Percentiles rank a stretch among this genome's conserved stretches.
Conservation (phyloP, 2,888 invertebrate genomes). For the Silvanus unidentatus region DNA sequence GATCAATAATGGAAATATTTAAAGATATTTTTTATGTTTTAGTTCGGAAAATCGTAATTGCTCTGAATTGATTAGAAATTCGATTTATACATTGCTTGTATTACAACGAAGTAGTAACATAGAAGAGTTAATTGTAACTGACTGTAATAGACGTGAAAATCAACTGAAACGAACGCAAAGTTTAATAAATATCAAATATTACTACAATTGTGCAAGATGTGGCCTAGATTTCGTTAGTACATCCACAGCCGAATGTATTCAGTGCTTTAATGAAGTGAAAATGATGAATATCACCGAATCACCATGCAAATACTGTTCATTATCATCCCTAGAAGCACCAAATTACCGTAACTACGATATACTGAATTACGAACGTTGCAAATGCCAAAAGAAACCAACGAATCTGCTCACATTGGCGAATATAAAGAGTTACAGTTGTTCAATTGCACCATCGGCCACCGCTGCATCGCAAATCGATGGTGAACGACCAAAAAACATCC, state of each 20-base stretch:
- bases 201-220: slow-evolving; percentile 23
- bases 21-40: slow-evolving; percentile 11
- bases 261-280: slow-evolving; percentile 34
- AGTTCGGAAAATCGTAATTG: slow-evolving; percentile 23
- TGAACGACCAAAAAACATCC: slow-evolving; percentile 35
- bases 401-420: slow-evolving; percentile 39
- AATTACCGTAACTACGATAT: slow-evolving; percentile 37
- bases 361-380: slow-evolving; percentile 37
- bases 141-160: background rate
- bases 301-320: slow-evolving; percentile 42
- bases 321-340: slow-evolving; percentile 41
- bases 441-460: slow-evolving; percentile 26
- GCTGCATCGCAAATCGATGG: slow-evolving; percentile 26
- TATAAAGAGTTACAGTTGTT: slow-evolving; percentile 43
- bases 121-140: slow-evolving; percentile 5
- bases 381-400: slow-evolving; percentile 36
- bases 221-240: slow-evolving; percentile 19
- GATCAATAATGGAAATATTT: slow-evolving; percentile 27
- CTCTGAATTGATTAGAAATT: slow-evolving; percentile 34
- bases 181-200: slow-evolving; percentile 20
- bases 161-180: slow-evolving; percentile 20
- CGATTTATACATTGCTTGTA: slow-evolving; percentile 19
- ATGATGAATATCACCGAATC: slow-evolving; percentile 42
- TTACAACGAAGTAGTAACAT: slow-evolving; percentile 9
- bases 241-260: slow-evolving; percentile 30